Conservation (phyloP, 2,797 vertebrate genomes). For the Sebastes iracundus region DNA sequence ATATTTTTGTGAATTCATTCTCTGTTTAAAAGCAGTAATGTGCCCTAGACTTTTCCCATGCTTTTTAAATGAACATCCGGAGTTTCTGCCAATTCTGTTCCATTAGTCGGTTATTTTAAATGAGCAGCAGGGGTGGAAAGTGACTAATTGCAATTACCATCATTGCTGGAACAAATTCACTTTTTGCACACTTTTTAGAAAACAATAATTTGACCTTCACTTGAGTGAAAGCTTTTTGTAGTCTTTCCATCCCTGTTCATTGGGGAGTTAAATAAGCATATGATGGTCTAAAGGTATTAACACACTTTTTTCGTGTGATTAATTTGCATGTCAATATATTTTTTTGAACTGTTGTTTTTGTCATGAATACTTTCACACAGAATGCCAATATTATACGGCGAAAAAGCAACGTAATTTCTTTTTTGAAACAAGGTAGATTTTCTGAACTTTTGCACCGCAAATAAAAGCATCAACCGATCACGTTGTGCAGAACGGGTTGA, state of each 20-base stretch:
- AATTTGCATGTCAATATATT: too few relatives aligned
- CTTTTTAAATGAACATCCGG: not conserved
- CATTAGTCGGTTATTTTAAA: conserved; percentile 27
- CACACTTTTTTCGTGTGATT: too few relatives aligned
- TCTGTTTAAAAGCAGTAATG: conserved; percentile 8
- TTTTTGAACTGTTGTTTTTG: too few relatives aligned
- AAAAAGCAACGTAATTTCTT: too few relatives aligned
- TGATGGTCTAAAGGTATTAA: not conserved
- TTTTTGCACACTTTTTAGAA: not conserved
- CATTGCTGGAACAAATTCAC: conserved; percentile 9
- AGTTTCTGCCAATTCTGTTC: not conserved
- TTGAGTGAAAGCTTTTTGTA: not conserved
- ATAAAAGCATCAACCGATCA: too few relatives aligned
- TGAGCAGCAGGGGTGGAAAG: conserved; percentile 31
- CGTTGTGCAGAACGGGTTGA: too few relatives aligned
- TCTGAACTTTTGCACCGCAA: too few relatives aligned
- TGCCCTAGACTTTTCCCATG: not conserved
- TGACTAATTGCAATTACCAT: conserved; percentile 36
- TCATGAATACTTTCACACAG: too few relatives aligned
- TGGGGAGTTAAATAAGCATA: not conserved
- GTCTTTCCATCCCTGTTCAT: not conserved
- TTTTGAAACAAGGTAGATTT: too few relatives aligned
- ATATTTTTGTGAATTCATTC: not conserved
- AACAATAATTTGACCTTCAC: not conserved
- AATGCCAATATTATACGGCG: too few relatives aligned